Evolutionary conservation across 2,113 vertebrate genomes (phyloP), one percentile per base, ranked within the genome.

Genomic region (Nycticebus coucang): DNA sequence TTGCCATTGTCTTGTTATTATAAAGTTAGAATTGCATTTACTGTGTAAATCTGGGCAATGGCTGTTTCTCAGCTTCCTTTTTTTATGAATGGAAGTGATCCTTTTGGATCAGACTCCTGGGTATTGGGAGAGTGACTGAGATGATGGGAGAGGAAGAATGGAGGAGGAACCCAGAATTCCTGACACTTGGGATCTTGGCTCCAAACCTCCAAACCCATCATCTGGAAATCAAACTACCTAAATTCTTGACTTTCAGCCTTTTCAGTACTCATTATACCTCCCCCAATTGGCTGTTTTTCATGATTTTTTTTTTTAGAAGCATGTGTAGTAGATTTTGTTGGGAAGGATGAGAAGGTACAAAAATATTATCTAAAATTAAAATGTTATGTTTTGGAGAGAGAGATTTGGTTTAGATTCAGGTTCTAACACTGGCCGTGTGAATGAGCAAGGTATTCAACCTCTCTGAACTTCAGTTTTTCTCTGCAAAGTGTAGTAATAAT

Each of bases 281-380:
- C 22, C 13, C 26, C 71, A 59, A 72, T 68, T 37, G 18, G 12
- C 35, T 75, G 15, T 24, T 95, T 85, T 85, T 95, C 78, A 77
- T 84, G 33, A 77, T 41, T 87, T 89, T 78, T 91, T 41, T 87
- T 89, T 78, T 91, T 50, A 50, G 53, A 96, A 78, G 57, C 13
- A 66, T n/a, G 78, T 37, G 24, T 37, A 68, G 35, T 72, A 94
- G 50, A 60, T 74, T 85, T 80, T 69, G 4, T 81, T 94, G 37
- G n/a, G 14, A 93, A 85, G 60, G 35, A 81, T 66, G 75, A 82
- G 45, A 62, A 90, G 19, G 4, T 78, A 90, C 69, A 80, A 71
- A 87, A 89, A 45, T 17, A 21, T 77, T 92, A 45, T 89, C 50
- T 84, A 87, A 91, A 83, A 93, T 96, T 91, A 87, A 95, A 96